A percentile compares a stretch with the other conserved stretches of the same genome.
phyloP scores from a whole-genome alignment of 1,140 invertebrate species.

The Tetranychus cinnabarinus region DNA sequence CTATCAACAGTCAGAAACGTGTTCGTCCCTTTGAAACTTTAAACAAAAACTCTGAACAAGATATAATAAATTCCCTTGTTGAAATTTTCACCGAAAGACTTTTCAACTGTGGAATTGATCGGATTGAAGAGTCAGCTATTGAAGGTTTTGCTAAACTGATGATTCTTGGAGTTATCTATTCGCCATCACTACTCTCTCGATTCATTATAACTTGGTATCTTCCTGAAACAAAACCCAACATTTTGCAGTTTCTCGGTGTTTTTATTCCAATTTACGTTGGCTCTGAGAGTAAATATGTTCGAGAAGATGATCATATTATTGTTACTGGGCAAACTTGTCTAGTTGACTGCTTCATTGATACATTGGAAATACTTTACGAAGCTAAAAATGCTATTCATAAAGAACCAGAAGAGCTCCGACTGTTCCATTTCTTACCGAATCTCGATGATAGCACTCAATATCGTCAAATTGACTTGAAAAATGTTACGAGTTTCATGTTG shows the following conservation, averaged over 20 bases:
- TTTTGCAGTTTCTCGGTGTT: constrained; percentile 3
- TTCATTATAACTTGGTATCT: constrained; percentile 1
- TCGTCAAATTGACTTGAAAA: not conserved
- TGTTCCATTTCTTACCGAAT: not conserved
- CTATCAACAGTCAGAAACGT: not conserved
- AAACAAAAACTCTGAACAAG: not conserved
- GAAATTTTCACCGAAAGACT: not conserved
- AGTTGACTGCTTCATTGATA: constrained; percentile 1
- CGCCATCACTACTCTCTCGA: not conserved
- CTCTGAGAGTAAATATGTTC: not conserved
- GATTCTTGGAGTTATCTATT: constrained; percentile 2
- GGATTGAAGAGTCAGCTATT: not conserved
- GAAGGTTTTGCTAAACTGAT: constrained; percentile 3
- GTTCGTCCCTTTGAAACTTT: not conserved
- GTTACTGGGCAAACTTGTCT: not conserved
- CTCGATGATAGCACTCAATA: not conserved
- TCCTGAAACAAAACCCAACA: not conserved
- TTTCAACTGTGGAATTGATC: not conserved
- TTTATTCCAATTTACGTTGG: constrained; percentile 1
- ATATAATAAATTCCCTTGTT: not conserved
- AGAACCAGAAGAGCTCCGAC: not conserved
- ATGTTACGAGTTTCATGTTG: not conserved
- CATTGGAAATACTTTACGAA: not conserved
- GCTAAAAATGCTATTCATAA: not conserved
- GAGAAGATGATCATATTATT: not conserved